Evolutionary conservation across 2,113 vertebrate species (phyloP).

Genomic region (Prolemur simus): DNA sequence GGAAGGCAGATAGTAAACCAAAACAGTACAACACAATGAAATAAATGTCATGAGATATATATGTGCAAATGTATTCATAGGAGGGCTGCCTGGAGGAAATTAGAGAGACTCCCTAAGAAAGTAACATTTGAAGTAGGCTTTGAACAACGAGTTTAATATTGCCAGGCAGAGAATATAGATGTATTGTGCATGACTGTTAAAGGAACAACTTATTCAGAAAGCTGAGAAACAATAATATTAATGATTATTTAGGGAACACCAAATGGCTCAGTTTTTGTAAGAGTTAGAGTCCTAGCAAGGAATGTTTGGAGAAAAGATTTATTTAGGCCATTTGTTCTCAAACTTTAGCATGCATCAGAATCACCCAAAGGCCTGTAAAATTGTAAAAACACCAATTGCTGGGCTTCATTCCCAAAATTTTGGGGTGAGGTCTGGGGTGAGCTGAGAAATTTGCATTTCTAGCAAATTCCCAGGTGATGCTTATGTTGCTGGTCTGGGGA

Average conservation of each 20-base stretch:
- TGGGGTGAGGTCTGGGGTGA: background rate
- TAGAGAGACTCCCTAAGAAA: background rate
- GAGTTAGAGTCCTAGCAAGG: background rate
- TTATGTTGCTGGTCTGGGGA: background rate
- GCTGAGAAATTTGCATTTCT: background rate
- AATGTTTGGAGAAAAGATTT: background rate
- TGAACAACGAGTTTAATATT: background rate
- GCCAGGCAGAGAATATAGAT: background rate
- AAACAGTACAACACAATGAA: background rate
- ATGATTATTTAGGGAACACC: background rate
- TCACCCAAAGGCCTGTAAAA: background rate
- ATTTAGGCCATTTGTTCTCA: background rate
- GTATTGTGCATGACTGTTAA: background rate
- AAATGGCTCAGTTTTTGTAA: background rate
- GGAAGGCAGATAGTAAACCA: background rate
- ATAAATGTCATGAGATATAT: background rate
- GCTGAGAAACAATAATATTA: background rate
- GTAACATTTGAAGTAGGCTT: background rate
- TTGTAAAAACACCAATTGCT: background rate
- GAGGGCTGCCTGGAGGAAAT: background rate
- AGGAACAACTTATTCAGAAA: background rate
- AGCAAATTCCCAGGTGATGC: background rate
- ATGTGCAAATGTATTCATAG: background rate
- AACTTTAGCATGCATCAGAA: background rate
- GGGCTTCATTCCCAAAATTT: background rate